Percentiles rank a stretch among this genome's conserved stretches.
These are phyloP conservation scores for Elymnias hypermnestra DNA, from an alignment of 1,140 invertebrate species.

Conservation along the genomic window DNA sequence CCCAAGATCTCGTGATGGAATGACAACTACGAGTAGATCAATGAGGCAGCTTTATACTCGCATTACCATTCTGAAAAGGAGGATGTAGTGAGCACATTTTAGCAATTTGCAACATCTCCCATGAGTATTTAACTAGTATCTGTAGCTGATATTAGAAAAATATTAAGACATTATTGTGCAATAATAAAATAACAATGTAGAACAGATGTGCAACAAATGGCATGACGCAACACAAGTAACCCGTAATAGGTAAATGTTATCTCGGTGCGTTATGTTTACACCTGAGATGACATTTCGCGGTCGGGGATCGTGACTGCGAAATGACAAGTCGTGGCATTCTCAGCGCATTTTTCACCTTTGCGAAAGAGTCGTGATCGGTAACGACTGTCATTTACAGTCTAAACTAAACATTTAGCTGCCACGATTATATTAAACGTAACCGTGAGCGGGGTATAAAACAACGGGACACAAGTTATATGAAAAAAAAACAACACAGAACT, in stretches of 20 bases:
- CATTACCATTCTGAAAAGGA: too few relatives aligned
- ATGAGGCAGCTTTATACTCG: too few relatives aligned
- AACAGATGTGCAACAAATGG: neutral
- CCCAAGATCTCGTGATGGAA: too few relatives aligned
- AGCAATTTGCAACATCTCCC: too few relatives aligned
- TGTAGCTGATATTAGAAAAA: too few relatives aligned
- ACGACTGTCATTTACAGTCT: slow-evolving; percentile 30
- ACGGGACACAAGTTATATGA: neutral
- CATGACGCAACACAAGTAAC: neutral
- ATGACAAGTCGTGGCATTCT: slow-evolving; percentile 73
- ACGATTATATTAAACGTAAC: neutral
- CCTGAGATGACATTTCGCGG: slow-evolving; percentile 41
- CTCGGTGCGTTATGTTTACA: slow-evolving; percentile 27
- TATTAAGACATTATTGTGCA: neutral
- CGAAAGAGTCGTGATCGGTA: slow-evolving; percentile 66
- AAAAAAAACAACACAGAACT: too few relatives aligned
- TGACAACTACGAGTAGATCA: too few relatives aligned
- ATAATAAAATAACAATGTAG: neutral
- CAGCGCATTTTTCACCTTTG: slow-evolving; percentile 67
- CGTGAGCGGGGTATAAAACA: too few relatives aligned
- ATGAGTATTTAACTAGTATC: too few relatives aligned
- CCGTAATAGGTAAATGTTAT: slow-evolving; percentile 21
- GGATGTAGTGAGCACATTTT: too few relatives aligned
- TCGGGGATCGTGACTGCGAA: slow-evolving; percentile 55
- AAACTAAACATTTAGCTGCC: slow-evolving; percentile 7